Evolutionary conservation across 2,797 vertebrate species (phyloP).

Genomic region (Phalanger gymnotis): DNA sequence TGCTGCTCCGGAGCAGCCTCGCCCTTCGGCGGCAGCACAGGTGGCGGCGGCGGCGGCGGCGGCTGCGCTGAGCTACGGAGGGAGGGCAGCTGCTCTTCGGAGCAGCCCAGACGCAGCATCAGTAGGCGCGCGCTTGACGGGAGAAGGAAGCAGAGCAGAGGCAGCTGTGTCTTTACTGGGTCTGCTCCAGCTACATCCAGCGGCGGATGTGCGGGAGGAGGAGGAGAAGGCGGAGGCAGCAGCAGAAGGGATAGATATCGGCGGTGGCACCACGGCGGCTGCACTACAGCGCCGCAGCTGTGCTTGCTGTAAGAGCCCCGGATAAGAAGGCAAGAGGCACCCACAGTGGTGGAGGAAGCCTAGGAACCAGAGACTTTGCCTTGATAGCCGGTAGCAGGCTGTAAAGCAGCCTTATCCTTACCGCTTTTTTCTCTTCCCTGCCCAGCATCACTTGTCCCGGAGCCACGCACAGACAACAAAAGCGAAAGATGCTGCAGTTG

Average conservation of each 20-base stretch:
- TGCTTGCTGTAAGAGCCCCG: slow-evolving; percentile 5
- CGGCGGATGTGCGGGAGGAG: slow-evolving; percentile 71
- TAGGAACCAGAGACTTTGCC: background rate
- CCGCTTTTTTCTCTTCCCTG: slow-evolving; percentile 62
- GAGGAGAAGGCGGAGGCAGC: slow-evolving; percentile 48
- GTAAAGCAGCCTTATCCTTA: slow-evolving; percentile 69
- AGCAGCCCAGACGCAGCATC: slow-evolving; percentile 54
- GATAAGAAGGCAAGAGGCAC: background rate
- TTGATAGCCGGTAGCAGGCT: background rate
- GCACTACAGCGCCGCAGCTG: slow-evolving; percentile 67
- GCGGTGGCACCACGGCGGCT: slow-evolving; percentile 52
- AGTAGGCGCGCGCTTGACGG: slow-evolving; percentile 30
- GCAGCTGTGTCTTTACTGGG: slow-evolving; percentile 51
- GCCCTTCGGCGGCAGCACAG: slow-evolving; percentile 61
- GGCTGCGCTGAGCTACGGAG: slow-evolving; percentile 50
- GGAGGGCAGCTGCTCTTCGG: slow-evolving; percentile 38
- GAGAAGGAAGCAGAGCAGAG: slow-evolving; percentile 50
- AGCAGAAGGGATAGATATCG: slow-evolving; percentile 64
- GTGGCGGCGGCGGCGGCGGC: slow-evolving; percentile 54
- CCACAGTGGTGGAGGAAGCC: background rate
- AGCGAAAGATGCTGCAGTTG: slow-evolving; percentile 80
- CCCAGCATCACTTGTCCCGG: slow-evolving; percentile 72
- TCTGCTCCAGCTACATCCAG: slow-evolving; percentile 72
- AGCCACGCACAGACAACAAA: slow-evolving; percentile 67
- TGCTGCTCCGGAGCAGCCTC: slow-evolving; percentile 71